These are phyloP conservation scores for Mythimna vitellina DNA, from an alignment of 2,888 invertebrate species.

Conservation along the genomic window DNA sequence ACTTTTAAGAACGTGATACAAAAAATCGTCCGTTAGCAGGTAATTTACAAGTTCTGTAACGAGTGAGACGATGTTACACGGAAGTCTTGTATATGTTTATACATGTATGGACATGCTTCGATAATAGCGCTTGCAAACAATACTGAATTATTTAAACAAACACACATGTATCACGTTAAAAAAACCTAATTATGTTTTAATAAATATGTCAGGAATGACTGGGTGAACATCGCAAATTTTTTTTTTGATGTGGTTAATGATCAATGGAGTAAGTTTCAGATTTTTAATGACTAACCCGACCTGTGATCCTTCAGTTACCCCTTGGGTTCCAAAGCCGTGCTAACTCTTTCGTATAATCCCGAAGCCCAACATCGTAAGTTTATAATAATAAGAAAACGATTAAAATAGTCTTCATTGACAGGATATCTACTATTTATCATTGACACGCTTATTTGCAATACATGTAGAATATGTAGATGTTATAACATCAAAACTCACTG, in stretches of 20 bases:
- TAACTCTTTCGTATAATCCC: no score
- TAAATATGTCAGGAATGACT: conserved; percentile 39
- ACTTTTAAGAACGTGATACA: conserved; percentile 56
- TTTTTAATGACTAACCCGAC: no score
- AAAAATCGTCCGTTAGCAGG: conserved; percentile 73
- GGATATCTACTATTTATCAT: conserved; percentile 23
- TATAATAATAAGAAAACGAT: conserved; percentile 33
- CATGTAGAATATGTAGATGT: conserved; percentile 12
- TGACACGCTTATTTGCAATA: conserved; percentile 22
- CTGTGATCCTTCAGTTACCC: background rate
- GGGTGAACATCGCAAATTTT: background rate
- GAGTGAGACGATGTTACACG: conserved; percentile 67
- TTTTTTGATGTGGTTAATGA: no score
- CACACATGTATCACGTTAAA: conserved; percentile 32
- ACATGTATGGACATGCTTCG: conserved; percentile 42
- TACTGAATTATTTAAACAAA: conserved; percentile 50
- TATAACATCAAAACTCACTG: conserved; percentile 14
- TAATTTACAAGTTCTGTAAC: conserved; percentile 69
- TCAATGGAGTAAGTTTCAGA: no score
- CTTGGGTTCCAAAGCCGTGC: no score
- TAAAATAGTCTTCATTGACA: conserved; percentile 23
- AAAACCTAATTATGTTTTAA: conserved; percentile 48
- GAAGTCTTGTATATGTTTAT: conserved; percentile 64
- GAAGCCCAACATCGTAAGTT: background rate
- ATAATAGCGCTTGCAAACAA: conserved; percentile 72